phyloP scores from a whole-genome alignment of 1,140 invertebrate species.

The Drosophila tani region DNA sequence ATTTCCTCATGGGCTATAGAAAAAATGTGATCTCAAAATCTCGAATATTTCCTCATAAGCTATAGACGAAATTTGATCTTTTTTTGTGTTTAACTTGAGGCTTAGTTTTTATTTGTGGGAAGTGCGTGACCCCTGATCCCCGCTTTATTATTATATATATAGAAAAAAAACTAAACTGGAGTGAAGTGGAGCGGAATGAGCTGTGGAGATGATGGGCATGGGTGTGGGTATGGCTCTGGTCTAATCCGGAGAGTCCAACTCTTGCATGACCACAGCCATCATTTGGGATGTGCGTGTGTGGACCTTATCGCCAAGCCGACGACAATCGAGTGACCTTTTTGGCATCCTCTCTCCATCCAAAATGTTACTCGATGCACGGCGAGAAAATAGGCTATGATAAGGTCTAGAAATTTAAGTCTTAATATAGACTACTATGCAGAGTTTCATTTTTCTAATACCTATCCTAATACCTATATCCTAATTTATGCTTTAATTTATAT shows the following conservation, averaged over 20 bases:
- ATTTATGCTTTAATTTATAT: too few species aligned
- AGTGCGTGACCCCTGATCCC: slow-evolving; percentile 49
- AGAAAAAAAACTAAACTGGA: not conserved
- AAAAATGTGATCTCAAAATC: not conserved
- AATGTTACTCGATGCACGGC: not conserved
- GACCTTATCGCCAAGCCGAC: slow-evolving; percentile 13
- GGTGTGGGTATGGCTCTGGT: not conserved
- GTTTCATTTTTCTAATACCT: too few species aligned
- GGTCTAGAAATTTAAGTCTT: too few species aligned
- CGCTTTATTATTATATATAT: slow-evolving; percentile 23
- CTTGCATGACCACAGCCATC: slow-evolving; percentile 36
- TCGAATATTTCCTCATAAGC: not conserved
- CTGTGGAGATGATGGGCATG: not conserved
- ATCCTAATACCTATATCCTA: too few species aligned
- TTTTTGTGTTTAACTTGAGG: not conserved
- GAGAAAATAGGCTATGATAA: not conserved
- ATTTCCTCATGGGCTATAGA: not conserved
- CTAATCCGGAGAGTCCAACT: slow-evolving; percentile 18
- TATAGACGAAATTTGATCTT: not conserved
- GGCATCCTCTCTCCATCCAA: slow-evolving; percentile 3
- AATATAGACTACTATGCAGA: too few species aligned
- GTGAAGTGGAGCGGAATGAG: slow-evolving; percentile 18
- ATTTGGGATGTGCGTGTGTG: slow-evolving; percentile 14
- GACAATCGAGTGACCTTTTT: slow-evolving; percentile 37
- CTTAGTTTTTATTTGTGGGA: not conserved